Conservation (phyloP, 1,140 invertebrate genomes). For the Magallana gigas region DNA sequence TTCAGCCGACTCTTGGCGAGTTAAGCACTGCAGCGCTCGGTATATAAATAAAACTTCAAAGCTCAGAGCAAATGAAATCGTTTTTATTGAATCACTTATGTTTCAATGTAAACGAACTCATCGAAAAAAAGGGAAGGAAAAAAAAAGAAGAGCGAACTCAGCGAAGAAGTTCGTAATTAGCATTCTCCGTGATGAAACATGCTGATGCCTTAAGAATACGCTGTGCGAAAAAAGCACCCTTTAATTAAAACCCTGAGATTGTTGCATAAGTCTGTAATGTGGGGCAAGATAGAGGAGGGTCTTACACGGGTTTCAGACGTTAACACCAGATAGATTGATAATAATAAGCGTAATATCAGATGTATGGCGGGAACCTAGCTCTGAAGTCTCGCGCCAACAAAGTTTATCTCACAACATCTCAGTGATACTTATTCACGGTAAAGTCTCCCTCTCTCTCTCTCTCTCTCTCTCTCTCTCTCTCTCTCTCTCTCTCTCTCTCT, state of each 20-base stretch:
- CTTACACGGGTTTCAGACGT: conserved; percentile 1
- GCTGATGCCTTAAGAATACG: not conserved
- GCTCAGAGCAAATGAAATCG: not conserved
- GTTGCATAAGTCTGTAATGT: conserved; percentile 5
- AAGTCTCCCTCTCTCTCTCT: not conserved
- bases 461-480: not conserved
- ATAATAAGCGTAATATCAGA: not conserved
- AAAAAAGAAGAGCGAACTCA: not conserved
- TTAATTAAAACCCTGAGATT: conserved; percentile 28
- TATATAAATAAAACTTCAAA: conserved; percentile 37
- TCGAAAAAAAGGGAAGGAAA: not conserved
- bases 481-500: not conserved
- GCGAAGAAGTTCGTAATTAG: not conserved
- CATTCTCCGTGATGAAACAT: not conserved
- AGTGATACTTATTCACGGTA: not conserved
- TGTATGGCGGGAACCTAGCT: not conserved
- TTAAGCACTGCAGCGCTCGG: not conserved
- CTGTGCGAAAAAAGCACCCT: not conserved
- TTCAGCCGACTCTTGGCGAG: not conserved
- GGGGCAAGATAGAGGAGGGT: not conserved
- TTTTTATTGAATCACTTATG: conserved; percentile 34
- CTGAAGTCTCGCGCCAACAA: not conserved
- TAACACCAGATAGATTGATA: conserved; percentile 20
- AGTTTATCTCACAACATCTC: not conserved
- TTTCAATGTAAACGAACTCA: not conserved